Evolutionary conservation across 1,140 invertebrate genomes (phyloP).

Genomic region (Theocolax elegans): DNA sequence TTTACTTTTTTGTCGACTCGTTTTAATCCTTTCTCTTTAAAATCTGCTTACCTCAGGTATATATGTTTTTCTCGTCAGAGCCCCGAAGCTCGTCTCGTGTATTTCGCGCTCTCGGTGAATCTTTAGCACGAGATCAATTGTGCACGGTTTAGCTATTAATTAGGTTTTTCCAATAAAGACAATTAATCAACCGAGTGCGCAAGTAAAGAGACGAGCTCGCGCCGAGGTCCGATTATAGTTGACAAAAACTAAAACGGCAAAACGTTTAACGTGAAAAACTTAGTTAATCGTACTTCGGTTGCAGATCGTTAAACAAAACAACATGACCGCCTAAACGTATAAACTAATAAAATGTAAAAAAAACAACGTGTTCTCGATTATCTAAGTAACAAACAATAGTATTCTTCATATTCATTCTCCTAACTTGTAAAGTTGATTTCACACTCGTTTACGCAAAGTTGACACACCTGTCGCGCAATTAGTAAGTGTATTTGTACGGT

Average conservation of each 20-base stretch:
- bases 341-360: conserved; percentile 69
- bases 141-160: too few species aligned
- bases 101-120: too few species aligned
- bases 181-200: too few species aligned
- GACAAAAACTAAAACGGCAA: conserved; percentile 33
- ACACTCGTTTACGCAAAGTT: conserved; percentile 16
- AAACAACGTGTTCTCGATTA: conserved; percentile 68
- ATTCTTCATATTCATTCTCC: conserved; percentile 50
- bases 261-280: conserved; percentile 48
- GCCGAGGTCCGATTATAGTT: conserved; percentile 14
- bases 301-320: conserved; percentile 65
- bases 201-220: conserved; percentile 10
- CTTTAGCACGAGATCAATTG: too few species aligned
- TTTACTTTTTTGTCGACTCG: conserved; percentile 23
- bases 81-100: conserved; percentile 12
- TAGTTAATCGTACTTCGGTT: conserved; percentile 50
- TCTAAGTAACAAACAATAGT: conserved; percentile 69
- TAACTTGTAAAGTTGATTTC: conserved; percentile 43
- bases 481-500: conserved; percentile 28
- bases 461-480: conserved; percentile 4
- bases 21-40: conserved; percentile 36
- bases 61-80: conserved; percentile 2
- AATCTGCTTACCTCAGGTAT: conserved; percentile 40
- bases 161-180: too few species aligned
- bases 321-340: conserved; percentile 67